Conservation (phyloP, 2,113 vertebrate genomes). For the Plecturocebus donacophilus region DNA sequence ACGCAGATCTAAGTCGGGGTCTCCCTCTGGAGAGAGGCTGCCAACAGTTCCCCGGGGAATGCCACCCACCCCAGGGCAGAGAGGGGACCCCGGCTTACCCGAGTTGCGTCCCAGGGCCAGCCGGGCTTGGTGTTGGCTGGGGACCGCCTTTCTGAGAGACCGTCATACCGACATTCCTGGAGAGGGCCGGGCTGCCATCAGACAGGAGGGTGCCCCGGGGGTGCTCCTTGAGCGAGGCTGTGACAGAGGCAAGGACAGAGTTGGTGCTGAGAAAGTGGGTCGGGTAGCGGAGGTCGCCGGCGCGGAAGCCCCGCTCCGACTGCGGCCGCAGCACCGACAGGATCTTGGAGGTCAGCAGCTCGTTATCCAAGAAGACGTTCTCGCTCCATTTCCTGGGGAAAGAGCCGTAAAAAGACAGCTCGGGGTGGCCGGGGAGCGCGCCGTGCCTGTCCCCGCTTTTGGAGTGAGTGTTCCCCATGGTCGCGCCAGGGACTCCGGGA, state of each 20-base stretch:
- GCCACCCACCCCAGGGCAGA: no score
- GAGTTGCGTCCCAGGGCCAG: conserved; percentile 84
- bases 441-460: conserved; percentile 75
- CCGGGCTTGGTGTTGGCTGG: conserved; percentile 82
- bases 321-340: conserved; percentile 84
- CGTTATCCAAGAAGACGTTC: conserved; percentile 88
- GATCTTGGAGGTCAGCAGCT: conserved; percentile 89
- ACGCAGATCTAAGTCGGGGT: not conserved
- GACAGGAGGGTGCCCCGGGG: conserved; percentile 81
- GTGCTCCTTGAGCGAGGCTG: conserved; percentile 87
- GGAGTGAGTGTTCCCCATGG: conserved; percentile 84
- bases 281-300: conserved; percentile 78
- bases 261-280: conserved; percentile 84
- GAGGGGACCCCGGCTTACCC: conserved; percentile 86
- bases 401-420: conserved; percentile 84
- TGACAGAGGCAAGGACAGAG: conserved; percentile 85
- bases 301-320: conserved; percentile 71
- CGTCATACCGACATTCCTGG: conserved; percentile 93
- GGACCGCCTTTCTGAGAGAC: conserved; percentile 85
- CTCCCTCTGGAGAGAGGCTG: not conserved
- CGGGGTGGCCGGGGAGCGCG: conserved; percentile 61
- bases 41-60: rapidly evolving
- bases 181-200: conserved; percentile 87
- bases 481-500: conserved; percentile 60
- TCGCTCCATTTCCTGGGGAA: conserved; percentile 85